phyloP scores from a whole-genome alignment of 2,797 vertebrate genomes.

The Graptemys geographica region DNA sequence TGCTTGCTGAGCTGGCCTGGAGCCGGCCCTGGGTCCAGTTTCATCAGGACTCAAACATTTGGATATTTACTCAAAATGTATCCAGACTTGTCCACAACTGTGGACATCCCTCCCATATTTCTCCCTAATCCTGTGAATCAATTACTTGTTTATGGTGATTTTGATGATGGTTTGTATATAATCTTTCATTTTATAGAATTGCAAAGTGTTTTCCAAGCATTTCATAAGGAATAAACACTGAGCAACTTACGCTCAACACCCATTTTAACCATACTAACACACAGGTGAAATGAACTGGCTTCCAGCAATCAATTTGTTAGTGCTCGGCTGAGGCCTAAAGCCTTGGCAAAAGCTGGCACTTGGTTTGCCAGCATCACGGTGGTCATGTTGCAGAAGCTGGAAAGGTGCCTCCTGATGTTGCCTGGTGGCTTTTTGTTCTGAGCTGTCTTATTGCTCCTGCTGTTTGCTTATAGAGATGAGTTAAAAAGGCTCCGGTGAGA shows the following conservation, averaged over 20 bases:
- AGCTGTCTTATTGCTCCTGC: not conserved
- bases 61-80: not conserved
- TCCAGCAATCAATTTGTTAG: not conserved
- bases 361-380: not conserved
- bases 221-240: not conserved
- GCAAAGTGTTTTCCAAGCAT: not conserved
- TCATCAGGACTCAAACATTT: not conserved
- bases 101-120: fast-evolving
- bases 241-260: not conserved
- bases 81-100: fast-evolving
- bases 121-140: not conserved
- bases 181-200: not conserved
- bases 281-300: not conserved
- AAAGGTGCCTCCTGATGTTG: not conserved
- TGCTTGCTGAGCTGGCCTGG: no score
- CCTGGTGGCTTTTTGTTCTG: not conserved
- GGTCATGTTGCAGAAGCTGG: not conserved
- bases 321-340: not conserved
- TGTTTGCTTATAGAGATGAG: not conserved
- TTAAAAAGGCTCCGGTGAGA: not conserved
- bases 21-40: not conserved
- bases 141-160: not conserved
- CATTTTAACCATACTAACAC: not conserved
- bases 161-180: fast-evolving
- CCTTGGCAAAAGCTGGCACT: not conserved